A percentile compares a stretch with the other conserved stretches of the same genome.
Evolutionary conservation across 2,888 invertebrate genomes (phyloP).

Genomic region (Lathronympha strigana): DNA sequence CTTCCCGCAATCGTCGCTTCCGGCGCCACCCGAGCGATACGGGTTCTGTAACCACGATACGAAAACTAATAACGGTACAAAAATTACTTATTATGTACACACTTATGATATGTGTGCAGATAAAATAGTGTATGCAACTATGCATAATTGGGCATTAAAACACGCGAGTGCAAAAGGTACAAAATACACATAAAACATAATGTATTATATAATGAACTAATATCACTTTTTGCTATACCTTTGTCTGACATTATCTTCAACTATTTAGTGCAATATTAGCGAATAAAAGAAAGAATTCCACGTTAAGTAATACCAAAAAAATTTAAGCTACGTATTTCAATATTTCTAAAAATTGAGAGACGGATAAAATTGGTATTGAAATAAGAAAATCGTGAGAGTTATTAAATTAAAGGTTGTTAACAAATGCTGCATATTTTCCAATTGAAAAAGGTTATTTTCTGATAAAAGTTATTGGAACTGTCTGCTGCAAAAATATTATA

Average conservation of each 20-base stretch:
- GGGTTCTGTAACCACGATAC: conserved; percentile 16
- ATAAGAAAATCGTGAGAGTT: neutral
- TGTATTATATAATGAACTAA: too few species aligned
- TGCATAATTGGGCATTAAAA: too few species aligned
- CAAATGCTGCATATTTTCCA: neutral
- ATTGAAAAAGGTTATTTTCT: conserved; percentile 8
- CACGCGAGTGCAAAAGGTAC: too few species aligned
- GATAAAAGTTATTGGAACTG: conserved; percentile 2
- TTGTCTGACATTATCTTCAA: too few species aligned
- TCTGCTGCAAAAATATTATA: neutral
- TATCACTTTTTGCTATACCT: too few species aligned
- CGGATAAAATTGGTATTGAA: neutral
- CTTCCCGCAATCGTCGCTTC: conserved; percentile 25
- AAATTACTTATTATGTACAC: too few species aligned
- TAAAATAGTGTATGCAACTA: too few species aligned
- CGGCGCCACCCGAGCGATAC: neutral
- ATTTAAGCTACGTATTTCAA: neutral
- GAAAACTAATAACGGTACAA: neutral
- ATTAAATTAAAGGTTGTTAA: neutral
- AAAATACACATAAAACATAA: too few species aligned
- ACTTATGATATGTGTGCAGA: too few species aligned
- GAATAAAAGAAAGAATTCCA: neutral
- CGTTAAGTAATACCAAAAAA: neutral
- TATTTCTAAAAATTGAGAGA: neutral
- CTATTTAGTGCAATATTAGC: too few species aligned